Evolutionary conservation across 2,797 vertebrate genomes (phyloP), one percentile per base, ranked within the genome.

Genomic region (Babyrousa celebensis): DNA sequence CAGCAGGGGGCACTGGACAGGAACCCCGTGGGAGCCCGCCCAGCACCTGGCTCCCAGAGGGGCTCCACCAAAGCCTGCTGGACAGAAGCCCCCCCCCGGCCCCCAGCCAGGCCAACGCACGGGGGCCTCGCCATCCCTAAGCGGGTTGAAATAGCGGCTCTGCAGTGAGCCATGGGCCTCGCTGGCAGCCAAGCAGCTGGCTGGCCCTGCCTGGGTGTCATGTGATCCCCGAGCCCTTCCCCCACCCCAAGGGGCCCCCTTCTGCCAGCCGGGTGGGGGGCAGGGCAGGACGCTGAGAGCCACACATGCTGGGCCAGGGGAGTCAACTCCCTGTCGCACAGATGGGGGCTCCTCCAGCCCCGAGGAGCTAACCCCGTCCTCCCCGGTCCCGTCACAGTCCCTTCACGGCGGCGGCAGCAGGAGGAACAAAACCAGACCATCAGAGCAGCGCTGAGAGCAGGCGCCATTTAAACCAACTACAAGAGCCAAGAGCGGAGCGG

Each of bases 151-250:
- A 56, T 0, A 23, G 80, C 12, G 0, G n/a, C 90, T 43, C 8
- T 0, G 40, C 95, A 27, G 21, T 2, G 83, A 89, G 93, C 43
- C 7, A 0, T 8, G 16, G 74, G 91, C 93, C 80, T 71, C 0
- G 3, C 83, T 18, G 65, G 65, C 89, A 80, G 92, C 20, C 3
- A 43, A 96, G 94, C 96, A 96, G 97, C 91, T 97, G 98, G 95
- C 89, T 12, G 10, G 43, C 63, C 86, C 72, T 85, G 72, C 52
- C 32, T 1, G 6, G 54, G 58, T 43, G 67, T 96, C 96, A 92
- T 85, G 79, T 89, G 95, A 97, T 88, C 79, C 94, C 65, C 6
- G 16, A 1, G 27, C 85, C 75, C 88, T 70, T 36, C 90, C 94
- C 89, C 90, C 94, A 78, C 36, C 78, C 5, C 9, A 0, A 17